Evolutionary conservation across 1,140 invertebrate species (phyloP).

Genomic region (Dolichoris vasculosae): DNA sequence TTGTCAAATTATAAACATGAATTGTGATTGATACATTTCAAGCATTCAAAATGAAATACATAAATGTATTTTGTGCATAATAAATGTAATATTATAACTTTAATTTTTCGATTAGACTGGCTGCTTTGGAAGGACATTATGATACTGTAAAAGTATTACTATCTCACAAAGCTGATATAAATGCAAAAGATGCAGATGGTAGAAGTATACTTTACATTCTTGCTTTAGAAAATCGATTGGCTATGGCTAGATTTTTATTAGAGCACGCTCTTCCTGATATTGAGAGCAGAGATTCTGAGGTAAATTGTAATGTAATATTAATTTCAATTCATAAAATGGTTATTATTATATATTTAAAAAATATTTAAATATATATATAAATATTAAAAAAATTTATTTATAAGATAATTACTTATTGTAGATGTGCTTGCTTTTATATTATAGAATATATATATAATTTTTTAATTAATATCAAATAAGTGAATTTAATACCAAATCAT

Average conservation of each 20-base stretch:
- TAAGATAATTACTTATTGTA: too few species aligned
- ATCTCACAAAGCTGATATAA: constrained; percentile 87
- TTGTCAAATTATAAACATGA: too few species aligned
- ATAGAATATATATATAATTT: too few species aligned
- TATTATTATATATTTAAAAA: background rate
- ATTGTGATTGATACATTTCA: too few species aligned
- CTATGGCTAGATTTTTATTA: constrained; percentile 88
- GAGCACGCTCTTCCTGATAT: constrained; percentile 86
- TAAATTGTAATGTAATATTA: constrained; percentile 63
- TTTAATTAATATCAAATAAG: too few species aligned
- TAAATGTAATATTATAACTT: too few species aligned
- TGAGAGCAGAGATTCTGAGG: constrained; percentile 91
- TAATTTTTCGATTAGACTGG: constrained; percentile 77
- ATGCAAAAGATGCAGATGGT: constrained; percentile 93
- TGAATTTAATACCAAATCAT: too few species aligned
- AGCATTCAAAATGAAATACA: too few species aligned
- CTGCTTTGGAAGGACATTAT: constrained; percentile 90
- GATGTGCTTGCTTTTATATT: too few species aligned
- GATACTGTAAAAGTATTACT: constrained; percentile 86
- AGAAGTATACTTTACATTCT: constrained; percentile 93
- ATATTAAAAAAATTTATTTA: background rate
- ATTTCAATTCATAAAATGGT: background rate
- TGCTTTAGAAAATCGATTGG: constrained; percentile 90
- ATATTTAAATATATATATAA: too few species aligned
- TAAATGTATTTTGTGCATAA: too few species aligned